Evolutionary conservation across 2,113 vertebrate species (phyloP).

Genomic region (Leucoraja erinaceus): DNA sequence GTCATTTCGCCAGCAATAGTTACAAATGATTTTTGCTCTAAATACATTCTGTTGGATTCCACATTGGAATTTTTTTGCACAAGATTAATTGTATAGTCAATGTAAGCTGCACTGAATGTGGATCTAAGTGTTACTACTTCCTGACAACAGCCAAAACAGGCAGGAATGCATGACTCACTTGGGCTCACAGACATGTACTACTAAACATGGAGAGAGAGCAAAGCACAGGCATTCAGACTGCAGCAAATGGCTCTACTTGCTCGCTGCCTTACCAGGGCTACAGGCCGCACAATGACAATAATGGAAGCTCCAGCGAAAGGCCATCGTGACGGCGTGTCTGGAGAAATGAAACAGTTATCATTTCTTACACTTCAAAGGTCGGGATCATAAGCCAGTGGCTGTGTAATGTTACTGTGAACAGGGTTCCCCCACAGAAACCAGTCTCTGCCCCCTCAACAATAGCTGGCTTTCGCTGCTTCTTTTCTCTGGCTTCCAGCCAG

Average conservation of each 20-base stretch:
- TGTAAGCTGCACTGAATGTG: constrained; percentile 48
- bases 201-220: constrained; percentile 42
- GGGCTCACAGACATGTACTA: constrained; percentile 43
- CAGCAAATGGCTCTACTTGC: constrained; percentile 55
- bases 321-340: constrained; percentile 56
- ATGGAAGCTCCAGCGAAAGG: constrained; percentile 54
- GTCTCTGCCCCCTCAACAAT: constrained; percentile 71
- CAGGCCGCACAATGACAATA: constrained; percentile 57
- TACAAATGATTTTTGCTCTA: constrained; percentile 42
- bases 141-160: constrained; percentile 61
- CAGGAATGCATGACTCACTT: constrained; percentile 60
- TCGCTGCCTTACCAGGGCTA: constrained; percentile 56
- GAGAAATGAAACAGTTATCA: constrained; percentile 75
- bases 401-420: constrained; percentile 63
- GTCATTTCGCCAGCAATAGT: neutral
- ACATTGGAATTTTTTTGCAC: constrained; percentile 40
- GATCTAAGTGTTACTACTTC: constrained; percentile 47
- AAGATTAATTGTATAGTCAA: neutral
- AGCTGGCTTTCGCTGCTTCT: constrained; percentile 65
- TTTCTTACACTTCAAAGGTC: constrained; percentile 69
- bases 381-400: constrained; percentile 60
- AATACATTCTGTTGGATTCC: constrained; percentile 43
- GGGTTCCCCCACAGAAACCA: constrained; percentile 65
- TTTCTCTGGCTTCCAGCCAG: constrained; percentile 67
- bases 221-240: constrained; percentile 17